Evolutionary conservation across 2,888 invertebrate species (phyloP), one percentile per base, ranked within the genome.

Genomic region (Mycalesis mineus): DNA sequence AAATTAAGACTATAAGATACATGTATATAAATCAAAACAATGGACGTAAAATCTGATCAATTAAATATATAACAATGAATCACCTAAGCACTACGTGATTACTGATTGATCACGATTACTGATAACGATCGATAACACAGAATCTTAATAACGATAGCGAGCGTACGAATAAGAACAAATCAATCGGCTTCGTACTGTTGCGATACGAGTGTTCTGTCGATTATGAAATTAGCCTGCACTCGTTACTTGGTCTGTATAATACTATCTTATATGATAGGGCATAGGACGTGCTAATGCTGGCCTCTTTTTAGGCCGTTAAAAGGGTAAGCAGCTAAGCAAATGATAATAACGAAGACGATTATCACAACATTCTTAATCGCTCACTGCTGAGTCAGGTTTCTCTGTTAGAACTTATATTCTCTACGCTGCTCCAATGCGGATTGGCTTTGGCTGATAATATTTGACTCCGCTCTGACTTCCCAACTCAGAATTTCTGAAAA

Each of bases 131-230:
- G 52, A 52, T 52, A 52, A 52, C 42, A 44, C 33, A 13, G 36
- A 40, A 15, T 41, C 44, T 51, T 33, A 55, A 40, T 47, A 47
- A 14, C 40, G 58, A 59, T 59, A 59, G 51, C 28, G 36, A 9
- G 55, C 40, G 44, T 48, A 56, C 8, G 15, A 5, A 22, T 4
- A 5, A 28, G 37, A 56, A 44, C 7, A 42, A 7, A 39, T 51
- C 31, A 42, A 31, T 52, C 22, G 42, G 42, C 39, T 33, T 22
- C 22, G 22, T 28, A 49, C 50, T 56, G 40, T 49, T 36, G n/a
- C n/a, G 39, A 42, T 33, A 49, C 28, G 49, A 52, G 11, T 39
- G 50, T 33, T 17, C n/a, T 41, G 7, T n/a, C 17, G 31, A 41
- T 41, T 28, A 28, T 39, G 11, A 17, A 36, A 49, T 22, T 22